Evolutionary conservation across 1,140 invertebrate species (phyloP), one percentile per base, ranked within the genome.

Genomic region (Chymomyza costata): DNA sequence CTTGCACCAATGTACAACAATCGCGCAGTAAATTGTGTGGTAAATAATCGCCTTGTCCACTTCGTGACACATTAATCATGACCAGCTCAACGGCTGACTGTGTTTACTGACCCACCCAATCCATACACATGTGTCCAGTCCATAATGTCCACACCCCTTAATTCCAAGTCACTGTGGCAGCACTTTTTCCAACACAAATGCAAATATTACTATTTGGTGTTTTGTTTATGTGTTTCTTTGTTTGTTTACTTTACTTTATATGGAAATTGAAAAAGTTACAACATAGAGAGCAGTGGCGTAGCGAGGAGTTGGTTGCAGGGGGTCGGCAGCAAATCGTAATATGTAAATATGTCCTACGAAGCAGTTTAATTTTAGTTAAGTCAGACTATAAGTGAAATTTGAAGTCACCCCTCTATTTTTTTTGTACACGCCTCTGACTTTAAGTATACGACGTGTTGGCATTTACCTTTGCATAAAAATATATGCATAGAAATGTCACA

Each of bases 51-150:
- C 38, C 39, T 50, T 70, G 66, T 57, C 46, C 56, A 69, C 58
- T 78, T 78, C 73, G 63, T 78, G 73, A 65, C 73, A 78, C 73
- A 78, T 78, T 78, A 78, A 78, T 78, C 73, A 78, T 71, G 73
- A 80, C 73, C 73, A 54, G 63, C 73, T 73, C 73, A 80, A 78
- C 67, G 73, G 55, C 67, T 67, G 64, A 80, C 80, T 73, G 80
- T 68, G 74, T 68, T 39, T 37, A 57, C 14, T 39, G 69, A 19
- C 34, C 3, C 25, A 14, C 15, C 48, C 18, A 8, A 31, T 10
- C 17, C 46, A 15, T 17, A 18, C 11, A 6, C 28, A 40, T 25
- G 28, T 16, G 18, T 30, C 50, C 15, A 31, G 3, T 17, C 11
- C 8, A 6, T 34, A 8, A 16, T 5, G n/a, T 2, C 2, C 10